phyloP scores from a whole-genome alignment of 2,113 vertebrate genomes.

The Centropus unirufus region DNA sequence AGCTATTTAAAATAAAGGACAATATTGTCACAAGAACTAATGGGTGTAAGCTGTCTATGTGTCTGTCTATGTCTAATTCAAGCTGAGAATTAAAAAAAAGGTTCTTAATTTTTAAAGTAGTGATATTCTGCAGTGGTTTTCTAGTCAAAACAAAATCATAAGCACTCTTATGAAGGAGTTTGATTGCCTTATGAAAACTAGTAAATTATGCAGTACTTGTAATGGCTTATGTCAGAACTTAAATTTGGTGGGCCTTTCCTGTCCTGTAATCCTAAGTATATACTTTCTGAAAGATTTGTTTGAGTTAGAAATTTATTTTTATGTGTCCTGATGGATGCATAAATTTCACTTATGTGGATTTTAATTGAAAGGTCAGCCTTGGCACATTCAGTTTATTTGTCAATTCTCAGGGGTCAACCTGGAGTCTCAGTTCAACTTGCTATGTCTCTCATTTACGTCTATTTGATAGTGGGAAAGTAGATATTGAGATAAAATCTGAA shows the following conservation, averaged over 20 bases:
- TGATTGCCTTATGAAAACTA: background rate
- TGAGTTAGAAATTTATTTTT: background rate
- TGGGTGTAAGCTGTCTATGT: constrained; percentile 7
- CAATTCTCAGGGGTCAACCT: background rate
- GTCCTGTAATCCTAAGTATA: accelerated
- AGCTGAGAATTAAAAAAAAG: constrained; percentile 5
- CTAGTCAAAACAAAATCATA: background rate
- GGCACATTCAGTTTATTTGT: background rate
- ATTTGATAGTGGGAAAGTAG: background rate
- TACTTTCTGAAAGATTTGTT: background rate
- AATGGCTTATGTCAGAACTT: background rate
- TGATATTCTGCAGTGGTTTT: background rate
- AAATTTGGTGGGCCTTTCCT: background rate
- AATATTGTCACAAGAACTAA: constrained; percentile 44
- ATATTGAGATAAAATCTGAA: background rate
- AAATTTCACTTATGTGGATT: background rate
- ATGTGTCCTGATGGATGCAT: background rate
- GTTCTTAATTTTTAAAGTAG: background rate
- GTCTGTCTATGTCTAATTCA: background rate
- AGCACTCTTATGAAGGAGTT: background rate
- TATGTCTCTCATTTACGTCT: background rate
- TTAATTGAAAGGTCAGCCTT: background rate
- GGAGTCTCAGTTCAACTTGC: background rate
- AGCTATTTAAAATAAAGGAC: constrained; percentile 52
- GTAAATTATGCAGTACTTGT: background rate